Conservation (phyloP, 1,140 invertebrate species). For the Habropoda laboriosa region DNA sequence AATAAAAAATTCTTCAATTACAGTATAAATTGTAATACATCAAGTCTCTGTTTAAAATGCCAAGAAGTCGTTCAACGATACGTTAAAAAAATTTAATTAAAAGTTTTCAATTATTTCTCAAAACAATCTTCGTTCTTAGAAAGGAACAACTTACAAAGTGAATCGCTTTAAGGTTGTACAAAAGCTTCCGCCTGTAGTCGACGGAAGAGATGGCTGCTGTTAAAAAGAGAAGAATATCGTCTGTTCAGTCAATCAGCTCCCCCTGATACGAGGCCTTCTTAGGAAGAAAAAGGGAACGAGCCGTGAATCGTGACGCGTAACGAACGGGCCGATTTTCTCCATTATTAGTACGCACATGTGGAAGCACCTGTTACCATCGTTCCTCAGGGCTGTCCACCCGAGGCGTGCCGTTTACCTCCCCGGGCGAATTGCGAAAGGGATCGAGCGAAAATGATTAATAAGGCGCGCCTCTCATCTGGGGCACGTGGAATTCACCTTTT, state of each 20-base stretch:
- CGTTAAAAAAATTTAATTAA: no score
- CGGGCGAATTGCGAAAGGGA: slow-evolving; percentile 48
- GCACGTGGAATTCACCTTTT: slow-evolving; percentile 36
- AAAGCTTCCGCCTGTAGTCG: background rate
- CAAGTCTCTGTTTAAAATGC: no score
- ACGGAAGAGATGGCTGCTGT: background rate
- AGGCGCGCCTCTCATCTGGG: slow-evolving; percentile 32
- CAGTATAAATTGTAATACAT: no score
- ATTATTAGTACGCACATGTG: slow-evolving; percentile 31
- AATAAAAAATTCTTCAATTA: no score
- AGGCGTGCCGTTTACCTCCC: slow-evolving; percentile 13
- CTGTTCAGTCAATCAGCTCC: background rate
- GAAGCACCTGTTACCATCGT: slow-evolving; percentile 52
- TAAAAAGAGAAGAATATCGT: slow-evolving; percentile 1
- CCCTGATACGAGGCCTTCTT: background rate
- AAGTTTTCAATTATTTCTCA: no score
- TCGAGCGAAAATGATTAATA: slow-evolving; percentile 60
- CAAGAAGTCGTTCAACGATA: no score
- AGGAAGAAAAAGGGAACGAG: slow-evolving; percentile 5
- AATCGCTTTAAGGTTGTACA: background rate
- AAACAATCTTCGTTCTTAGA: no score
- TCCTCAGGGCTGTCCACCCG: slow-evolving; percentile 19
- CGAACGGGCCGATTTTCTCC: slow-evolving; percentile 40
- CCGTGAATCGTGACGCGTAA: slow-evolving; percentile 40
- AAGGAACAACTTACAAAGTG: no score